Evolutionary conservation across 2,797 vertebrate genomes (phyloP), one percentile per base, ranked within the genome.

Genomic region (Heliangelus exortis): DNA sequence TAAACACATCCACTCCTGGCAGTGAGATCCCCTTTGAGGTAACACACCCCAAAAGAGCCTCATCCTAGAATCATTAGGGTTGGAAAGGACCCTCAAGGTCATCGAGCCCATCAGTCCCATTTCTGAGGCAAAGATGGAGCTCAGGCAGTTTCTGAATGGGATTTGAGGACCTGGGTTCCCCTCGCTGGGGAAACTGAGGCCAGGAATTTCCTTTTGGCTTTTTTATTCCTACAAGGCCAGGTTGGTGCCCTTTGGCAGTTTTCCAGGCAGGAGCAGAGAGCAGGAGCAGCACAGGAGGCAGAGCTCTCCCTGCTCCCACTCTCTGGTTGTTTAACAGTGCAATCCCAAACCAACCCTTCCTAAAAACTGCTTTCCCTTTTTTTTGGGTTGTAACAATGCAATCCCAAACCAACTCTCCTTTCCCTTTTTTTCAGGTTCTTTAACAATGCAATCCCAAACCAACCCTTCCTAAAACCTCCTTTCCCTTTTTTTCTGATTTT

Each of bases 1-100:
- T 41, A 41, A 41, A 47, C 20, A 47, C 47, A 47, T 11, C 47
- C 39, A 3, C 8, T 59, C 53, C 65, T 14, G 10, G 21, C 36
- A 59, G 29, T 3, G 9, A 53, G 6, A 6, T 1, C 2, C 47
- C 51, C 3, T 23, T 59, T 2, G 2, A 45, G 43, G 31, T 21
- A 47, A 83, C 54, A 43, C 3, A n/a, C 6, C 63, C n/a, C 54
- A 17, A 43, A 62, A 50, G 33, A 55, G 6, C 13, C 39, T 41
- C 39, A 41, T 41, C 39, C 5, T 41, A 6, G 39, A 41, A 41
- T 41, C 39, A 41, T 14, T 41, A 41, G 13, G 39, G 12, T 41
- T 41, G 39, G 39, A 14, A 41, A 41, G 39, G 39, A 41, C 39
- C 39, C 13, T 41, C 13, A 41, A 41, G 13, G 39, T 41, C 39